Percentiles rank a stretch among this genome's conserved stretches.
Conservation (phyloP, 2,888 invertebrate genomes). For the Auanema freiburgensis region DNA sequence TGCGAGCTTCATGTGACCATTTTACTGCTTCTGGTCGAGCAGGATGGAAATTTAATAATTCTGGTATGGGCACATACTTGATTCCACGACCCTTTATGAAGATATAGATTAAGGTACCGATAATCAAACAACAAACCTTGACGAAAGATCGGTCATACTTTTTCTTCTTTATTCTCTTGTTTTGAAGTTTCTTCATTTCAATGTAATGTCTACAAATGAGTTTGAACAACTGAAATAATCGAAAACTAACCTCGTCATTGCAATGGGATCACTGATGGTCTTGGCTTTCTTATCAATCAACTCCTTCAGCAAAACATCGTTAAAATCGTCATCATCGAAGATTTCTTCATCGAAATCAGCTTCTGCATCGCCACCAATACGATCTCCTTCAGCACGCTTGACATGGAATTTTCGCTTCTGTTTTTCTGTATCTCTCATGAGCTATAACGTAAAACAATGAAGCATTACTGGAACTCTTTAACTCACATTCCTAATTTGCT, state of each 20-base stretch:
- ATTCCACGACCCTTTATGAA: conserved; percentile 76
- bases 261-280: conserved; percentile 78
- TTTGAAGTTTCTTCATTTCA: conserved; percentile 85
- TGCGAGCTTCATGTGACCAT: conserved; percentile 59
- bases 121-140: conserved; percentile 11
- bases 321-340: conserved; percentile 95
- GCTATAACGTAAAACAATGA: conserved; percentile 61
- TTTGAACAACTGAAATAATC: not conserved
- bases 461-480: not conserved
- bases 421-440: conserved; percentile 78
- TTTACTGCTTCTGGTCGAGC: conserved; percentile 52
- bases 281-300: conserved; percentile 83
- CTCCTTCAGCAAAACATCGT: conserved; percentile 87
- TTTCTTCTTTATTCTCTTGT: conserved; percentile 78
- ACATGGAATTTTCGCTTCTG: conserved; percentile 79
- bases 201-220: conserved; percentile 77
- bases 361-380: conserved; percentile 70
- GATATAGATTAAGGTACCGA: not conserved
- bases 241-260: conserved; percentile 73
- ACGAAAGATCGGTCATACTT: conserved; percentile 9
- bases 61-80: conserved; percentile 67
- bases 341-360: conserved; percentile 68
- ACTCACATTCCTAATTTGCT: conserved; percentile 79
- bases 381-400: conserved; percentile 76
- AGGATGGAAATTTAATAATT: conserved; percentile 61